Evolutionary conservation across 2,797 vertebrate genomes (phyloP).

Genomic region (Carapus acus): DNA sequence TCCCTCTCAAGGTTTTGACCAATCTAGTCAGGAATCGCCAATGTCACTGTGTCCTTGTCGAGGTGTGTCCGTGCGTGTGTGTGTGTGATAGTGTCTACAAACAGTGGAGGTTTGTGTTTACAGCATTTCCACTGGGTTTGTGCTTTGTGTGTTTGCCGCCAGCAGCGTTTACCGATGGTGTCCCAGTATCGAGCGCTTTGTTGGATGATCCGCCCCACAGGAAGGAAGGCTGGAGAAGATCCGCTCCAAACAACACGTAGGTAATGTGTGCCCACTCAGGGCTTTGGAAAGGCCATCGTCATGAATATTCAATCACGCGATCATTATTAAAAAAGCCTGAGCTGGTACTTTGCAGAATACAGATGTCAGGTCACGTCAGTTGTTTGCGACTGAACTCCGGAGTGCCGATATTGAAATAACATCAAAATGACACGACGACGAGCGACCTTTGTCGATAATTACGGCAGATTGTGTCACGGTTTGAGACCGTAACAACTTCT

Average conservation of each 20-base stretch:
- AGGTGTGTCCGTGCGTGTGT: slow-evolving; percentile 7
- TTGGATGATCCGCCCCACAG: slow-evolving; percentile 30
- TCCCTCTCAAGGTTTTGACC: slow-evolving; percentile 32
- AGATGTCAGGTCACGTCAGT: slow-evolving; percentile 44
- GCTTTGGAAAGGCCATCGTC: slow-evolving; percentile 58
- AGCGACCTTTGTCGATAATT: slow-evolving; percentile 25
- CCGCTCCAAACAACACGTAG: slow-evolving; percentile 50
- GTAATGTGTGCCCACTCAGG: slow-evolving; percentile 50
- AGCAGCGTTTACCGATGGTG: slow-evolving; percentile 47
- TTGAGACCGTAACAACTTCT: slow-evolving; percentile 2
- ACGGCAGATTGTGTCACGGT: neutral
- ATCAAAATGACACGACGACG: slow-evolving; percentile 4
- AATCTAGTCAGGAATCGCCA: no score
- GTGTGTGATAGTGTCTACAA: slow-evolving; percentile 13
- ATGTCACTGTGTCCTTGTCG: neutral
- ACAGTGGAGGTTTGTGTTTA: slow-evolving; percentile 13
- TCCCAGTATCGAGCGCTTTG: slow-evolving; percentile 45
- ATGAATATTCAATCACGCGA: slow-evolving; percentile 64
- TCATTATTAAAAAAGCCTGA: slow-evolving; percentile 53
- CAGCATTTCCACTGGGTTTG: slow-evolving; percentile 3
- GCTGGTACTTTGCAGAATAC: slow-evolving; percentile 44
- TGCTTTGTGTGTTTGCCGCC: slow-evolving; percentile 32
- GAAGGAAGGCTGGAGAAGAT: slow-evolving; percentile 39
- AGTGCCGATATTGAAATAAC: slow-evolving; percentile 13
- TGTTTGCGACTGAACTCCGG: slow-evolving; percentile 28